phyloP scores from a whole-genome alignment of 2,888 invertebrate genomes.

The Drosophila dives region DNA sequence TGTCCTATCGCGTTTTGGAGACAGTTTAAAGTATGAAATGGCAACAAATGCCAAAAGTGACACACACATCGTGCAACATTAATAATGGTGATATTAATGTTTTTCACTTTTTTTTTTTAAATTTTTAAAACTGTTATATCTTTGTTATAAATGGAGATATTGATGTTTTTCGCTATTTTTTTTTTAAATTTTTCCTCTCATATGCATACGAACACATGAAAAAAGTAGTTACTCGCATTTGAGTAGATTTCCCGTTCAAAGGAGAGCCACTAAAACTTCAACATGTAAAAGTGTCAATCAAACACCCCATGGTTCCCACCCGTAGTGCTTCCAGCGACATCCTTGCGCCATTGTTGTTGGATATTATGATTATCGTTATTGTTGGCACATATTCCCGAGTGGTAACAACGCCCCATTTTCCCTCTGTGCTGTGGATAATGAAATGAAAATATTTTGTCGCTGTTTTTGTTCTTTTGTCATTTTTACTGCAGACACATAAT shows the following conservation, averaged over 20 bases:
- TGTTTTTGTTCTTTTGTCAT: constrained; percentile 20
- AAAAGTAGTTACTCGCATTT: background rate
- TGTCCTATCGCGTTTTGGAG: no score
- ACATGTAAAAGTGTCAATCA: constrained; percentile 38
- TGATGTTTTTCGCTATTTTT: no score
- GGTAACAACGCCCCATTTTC: background rate
- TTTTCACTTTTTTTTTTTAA: no score
- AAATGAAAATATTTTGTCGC: constrained; percentile 35
- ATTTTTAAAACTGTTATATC: no score
- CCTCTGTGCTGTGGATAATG: constrained; percentile 33
- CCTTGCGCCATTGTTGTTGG: constrained; percentile 5
- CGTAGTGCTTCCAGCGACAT: constrained; percentile 4
- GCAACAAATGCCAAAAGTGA: no score
- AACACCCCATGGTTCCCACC: background rate
- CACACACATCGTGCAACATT: no score
- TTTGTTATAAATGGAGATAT: no score
- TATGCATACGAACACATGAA: constrained; percentile 3
- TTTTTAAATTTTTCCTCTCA: no score
- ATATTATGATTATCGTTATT: constrained; percentile 43
- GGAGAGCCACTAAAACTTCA: background rate
- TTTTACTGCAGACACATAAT: constrained; percentile 18
- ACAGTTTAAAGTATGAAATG: no score
- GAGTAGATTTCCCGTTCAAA: background rate
- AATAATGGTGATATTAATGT: no score
- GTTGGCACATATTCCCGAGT: constrained; percentile 12